These are phyloP conservation scores for Rhabdomys dilectus DNA, from an alignment of 2,113 vertebrate genomes.

Conservation along the genomic window DNA sequence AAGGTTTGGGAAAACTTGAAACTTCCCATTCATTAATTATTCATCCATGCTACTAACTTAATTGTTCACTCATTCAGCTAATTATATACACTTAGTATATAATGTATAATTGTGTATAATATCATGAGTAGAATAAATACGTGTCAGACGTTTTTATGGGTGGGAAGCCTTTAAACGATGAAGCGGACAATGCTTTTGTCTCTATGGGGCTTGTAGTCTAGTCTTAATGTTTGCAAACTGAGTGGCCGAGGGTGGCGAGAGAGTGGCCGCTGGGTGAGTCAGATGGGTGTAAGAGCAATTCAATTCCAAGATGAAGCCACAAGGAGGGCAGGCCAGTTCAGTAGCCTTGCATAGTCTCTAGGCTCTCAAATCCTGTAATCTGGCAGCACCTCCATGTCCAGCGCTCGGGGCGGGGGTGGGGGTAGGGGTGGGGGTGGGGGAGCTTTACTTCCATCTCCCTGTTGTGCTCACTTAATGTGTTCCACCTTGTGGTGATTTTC, in stretches of 20 bases:
- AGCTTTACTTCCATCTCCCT: neutral
- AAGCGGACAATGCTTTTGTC: neutral
- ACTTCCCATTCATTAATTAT: neutral
- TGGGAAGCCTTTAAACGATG: neutral
- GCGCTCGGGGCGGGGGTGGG: too few species aligned
- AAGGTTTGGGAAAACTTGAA: neutral
- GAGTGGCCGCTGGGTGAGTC: neutral
- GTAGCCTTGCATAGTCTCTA: neutral
- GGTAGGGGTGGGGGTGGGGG: too few species aligned
- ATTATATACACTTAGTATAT: neutral
- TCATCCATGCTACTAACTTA: neutral
- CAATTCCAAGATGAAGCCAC: neutral
- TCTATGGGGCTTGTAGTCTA: neutral
- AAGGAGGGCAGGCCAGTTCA: neutral
- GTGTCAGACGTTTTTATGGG: neutral
- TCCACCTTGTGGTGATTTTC: too few species aligned
- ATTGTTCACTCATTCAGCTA: neutral
- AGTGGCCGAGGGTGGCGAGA: neutral
- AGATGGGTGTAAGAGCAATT: neutral
- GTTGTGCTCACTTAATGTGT: neutral
- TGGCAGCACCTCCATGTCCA: too few species aligned
- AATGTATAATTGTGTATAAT: neutral
- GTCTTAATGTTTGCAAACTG: neutral
- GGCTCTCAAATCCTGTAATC: neutral
- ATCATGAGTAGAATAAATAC: neutral